A percentile compares a stretch with the other conserved stretches of the same genome.
Evolutionary conservation across 1,140 invertebrate genomes (phyloP).

Genomic region (Campoletis sonorensis): DNA sequence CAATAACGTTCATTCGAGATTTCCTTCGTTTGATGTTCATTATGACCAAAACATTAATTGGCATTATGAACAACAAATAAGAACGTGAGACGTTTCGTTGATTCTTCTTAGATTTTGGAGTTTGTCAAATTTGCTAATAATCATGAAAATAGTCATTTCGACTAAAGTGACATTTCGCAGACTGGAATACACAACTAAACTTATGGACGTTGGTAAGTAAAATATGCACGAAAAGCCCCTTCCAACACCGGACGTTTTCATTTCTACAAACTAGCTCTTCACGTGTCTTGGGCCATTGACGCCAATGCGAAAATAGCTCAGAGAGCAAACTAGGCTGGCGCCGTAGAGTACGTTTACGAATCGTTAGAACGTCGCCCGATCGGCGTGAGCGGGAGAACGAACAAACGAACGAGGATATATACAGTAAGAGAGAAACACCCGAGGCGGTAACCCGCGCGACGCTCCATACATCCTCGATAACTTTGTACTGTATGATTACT

Average conservation of each 20-base stretch:
- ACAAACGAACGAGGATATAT: not conserved
- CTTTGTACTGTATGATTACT: conserved; percentile 14
- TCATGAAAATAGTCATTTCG: too few species aligned
- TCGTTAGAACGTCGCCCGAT: conserved; percentile 63
- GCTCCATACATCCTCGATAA: not conserved
- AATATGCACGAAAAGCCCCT: not conserved
- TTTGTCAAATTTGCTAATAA: too few species aligned
- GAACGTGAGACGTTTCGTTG: too few species aligned
- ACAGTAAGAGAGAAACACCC: conserved; percentile 14
- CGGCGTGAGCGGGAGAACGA: conserved; percentile 39
- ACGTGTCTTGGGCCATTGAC: conserved; percentile 60
- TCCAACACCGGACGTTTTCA: not conserved
- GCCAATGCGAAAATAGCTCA: conserved; percentile 64
- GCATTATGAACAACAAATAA: too few species aligned
- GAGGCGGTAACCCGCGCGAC: conserved; percentile 34
- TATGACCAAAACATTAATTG: too few species aligned
- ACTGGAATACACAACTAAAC: too few species aligned
- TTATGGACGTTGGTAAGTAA: not conserved
- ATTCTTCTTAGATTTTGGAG: too few species aligned
- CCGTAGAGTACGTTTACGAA: conserved; percentile 65
- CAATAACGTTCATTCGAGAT: too few species aligned
- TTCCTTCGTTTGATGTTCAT: too few species aligned
- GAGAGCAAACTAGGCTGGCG: conserved; percentile 60
- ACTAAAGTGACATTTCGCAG: too few species aligned
- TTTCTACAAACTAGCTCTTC: conserved; percentile 23